Evolutionary conservation across 2,797 vertebrate genomes (phyloP).

Genomic region (Fistularia tabacaria): DNA sequence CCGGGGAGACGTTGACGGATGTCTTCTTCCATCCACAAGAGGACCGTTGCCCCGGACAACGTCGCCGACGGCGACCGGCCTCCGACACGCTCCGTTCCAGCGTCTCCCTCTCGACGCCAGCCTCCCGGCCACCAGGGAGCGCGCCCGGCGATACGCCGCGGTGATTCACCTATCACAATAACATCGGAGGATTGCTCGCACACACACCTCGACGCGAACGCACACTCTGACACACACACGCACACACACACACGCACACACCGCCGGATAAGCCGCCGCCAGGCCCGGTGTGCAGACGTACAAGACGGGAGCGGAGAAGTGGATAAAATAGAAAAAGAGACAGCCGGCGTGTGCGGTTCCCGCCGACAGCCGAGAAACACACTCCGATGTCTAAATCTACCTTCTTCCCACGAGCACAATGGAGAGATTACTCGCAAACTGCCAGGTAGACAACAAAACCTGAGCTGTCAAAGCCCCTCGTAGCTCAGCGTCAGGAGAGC

Average conservation of each 20-base stretch:
- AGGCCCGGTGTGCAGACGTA: slow-evolving; percentile 56
- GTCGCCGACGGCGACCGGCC: slow-evolving; percentile 53
- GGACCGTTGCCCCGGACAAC: slow-evolving; percentile 63
- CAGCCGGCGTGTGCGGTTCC: slow-evolving; percentile 37
- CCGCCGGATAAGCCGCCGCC: slow-evolving; percentile 44
- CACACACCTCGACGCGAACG: slow-evolving; percentile 24
- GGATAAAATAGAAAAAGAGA: slow-evolving; percentile 20
- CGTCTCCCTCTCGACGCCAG: slow-evolving; percentile 69
- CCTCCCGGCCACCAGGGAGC: slow-evolving; percentile 70
- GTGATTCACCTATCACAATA: slow-evolving; percentile 69
- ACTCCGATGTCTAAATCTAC: slow-evolving; percentile 67
- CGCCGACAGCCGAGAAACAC: slow-evolving; percentile 55
- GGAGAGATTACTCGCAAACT: slow-evolving; percentile 70
- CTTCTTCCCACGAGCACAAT: slow-evolving; percentile 64
- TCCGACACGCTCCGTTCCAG: slow-evolving; percentile 75
- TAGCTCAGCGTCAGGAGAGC: slow-evolving; percentile 39
- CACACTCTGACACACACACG: slow-evolving; percentile 24
- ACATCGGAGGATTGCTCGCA: slow-evolving; percentile 46
- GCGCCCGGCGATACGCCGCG: slow-evolving; percentile 60
- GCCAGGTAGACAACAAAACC: slow-evolving; percentile 71
- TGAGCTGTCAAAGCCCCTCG: slow-evolving; percentile 49
- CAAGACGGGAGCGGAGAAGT: slow-evolving; percentile 44
- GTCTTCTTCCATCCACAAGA: slow-evolving; percentile 67
- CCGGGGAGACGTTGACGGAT: slow-evolving; percentile 76
- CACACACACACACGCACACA: slow-evolving; percentile 37